Evolutionary conservation across 2,113 vertebrate genomes (phyloP), one percentile per base, ranked within the genome.

Genomic region (Globicephala melas): DNA sequence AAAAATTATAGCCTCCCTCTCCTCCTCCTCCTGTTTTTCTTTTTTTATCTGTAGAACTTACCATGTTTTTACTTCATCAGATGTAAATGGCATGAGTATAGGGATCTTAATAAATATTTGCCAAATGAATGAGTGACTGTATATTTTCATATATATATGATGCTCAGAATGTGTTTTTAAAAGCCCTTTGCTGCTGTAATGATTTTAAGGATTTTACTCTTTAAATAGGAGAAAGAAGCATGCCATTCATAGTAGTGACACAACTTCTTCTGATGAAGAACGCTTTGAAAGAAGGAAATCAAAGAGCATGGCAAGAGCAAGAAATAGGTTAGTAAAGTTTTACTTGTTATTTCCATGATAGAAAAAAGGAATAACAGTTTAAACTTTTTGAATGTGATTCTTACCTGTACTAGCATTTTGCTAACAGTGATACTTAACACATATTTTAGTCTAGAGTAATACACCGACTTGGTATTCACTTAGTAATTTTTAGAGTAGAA

Each of bases 181-280:
- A 92, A 77, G 20, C 11, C 38, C 15, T 65, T 86, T 79, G 47
- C 38, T 86, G 26, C 25, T 70, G 0, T 81, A 68, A 73, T 92
- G 68, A 44, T 41, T 89, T 92, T 93, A 36, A 93, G 25, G 84
- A 50, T 96, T 97, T 98, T 67, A 23, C 86, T 97, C 5, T 96
- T 97, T 97, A 14, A 92, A 87, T 82, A 99, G 99, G 98, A 99
- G 99, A 98, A 99, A 99, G 99, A 99, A 99, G 97, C 99, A 99
- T 62, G 99, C 99, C 95, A 99, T 99, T 98, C 99, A 99, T 98
- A 99, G 99, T 98, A 99, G 99, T 36, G 99, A 99, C 97, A 99
- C 99, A 90, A 99, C 99, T 58, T 99, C 99, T 70, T 99, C 99
- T 94, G 99, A 99, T 92, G 99, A 99, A 98, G 99, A 99, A 97